phyloP scores from a whole-genome alignment of 2,888 invertebrate genomes.

The Mythimna impura region DNA sequence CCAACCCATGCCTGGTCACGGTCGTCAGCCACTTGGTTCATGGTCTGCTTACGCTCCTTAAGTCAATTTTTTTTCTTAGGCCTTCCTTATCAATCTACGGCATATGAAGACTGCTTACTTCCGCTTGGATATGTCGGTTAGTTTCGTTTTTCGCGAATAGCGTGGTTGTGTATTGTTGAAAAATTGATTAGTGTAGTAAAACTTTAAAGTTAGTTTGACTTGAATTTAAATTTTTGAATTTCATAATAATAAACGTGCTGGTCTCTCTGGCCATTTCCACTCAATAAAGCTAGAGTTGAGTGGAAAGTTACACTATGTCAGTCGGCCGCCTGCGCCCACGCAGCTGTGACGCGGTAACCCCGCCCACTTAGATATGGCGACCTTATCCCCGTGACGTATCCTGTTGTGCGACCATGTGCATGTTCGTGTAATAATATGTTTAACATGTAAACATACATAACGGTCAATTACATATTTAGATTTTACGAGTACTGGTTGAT shows the following conservation, averaged over 20 bases:
- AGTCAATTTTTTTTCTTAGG: neutral
- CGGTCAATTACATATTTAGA: neutral
- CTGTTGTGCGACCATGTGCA: slow-evolving; percentile 17
- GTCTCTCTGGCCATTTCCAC: slow-evolving; percentile 26
- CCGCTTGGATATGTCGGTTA: neutral
- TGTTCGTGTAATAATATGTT: neutral
- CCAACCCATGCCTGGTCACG: neutral
- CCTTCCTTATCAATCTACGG: neutral
- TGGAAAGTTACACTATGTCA: slow-evolving; percentile 51
- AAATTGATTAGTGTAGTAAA: neutral
- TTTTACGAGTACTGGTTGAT: neutral
- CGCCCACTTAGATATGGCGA: slow-evolving; percentile 59
- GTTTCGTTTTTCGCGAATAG: neutral
- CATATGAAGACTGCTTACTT: neutral
- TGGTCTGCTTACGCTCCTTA: neutral
- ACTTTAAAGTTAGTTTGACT: neutral
- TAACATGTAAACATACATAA: slow-evolving; percentile 6
- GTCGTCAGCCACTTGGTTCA: neutral
- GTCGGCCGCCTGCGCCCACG: slow-evolving; percentile 11
- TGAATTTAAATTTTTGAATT: neutral
- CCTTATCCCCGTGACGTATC: slow-evolving; percentile 37
- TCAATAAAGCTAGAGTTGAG: slow-evolving; percentile 28
- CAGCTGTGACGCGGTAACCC: slow-evolving; percentile 49
- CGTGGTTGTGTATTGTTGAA: neutral
- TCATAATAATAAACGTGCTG: neutral